phyloP scores from a whole-genome alignment of 2,888 invertebrate genomes.

The Polymixis lichenea region DNA sequence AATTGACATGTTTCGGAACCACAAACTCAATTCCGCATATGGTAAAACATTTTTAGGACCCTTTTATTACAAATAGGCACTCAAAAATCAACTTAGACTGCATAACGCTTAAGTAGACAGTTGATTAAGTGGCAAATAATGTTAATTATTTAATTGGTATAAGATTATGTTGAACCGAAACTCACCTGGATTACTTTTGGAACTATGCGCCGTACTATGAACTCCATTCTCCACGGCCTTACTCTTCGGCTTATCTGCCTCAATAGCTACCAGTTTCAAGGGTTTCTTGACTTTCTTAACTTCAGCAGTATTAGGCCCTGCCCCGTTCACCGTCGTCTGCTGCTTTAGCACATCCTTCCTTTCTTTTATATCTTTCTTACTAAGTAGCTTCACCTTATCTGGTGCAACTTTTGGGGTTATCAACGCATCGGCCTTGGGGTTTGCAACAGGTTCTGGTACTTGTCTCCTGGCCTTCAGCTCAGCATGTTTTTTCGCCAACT shows the following conservation, averaged over 20 bases:
- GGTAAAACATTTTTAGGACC: not conserved
- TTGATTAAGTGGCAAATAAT: too few species aligned
- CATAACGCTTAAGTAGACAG: not conserved
- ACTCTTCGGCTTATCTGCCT: slow-evolving; percentile 78
- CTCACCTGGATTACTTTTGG: slow-evolving; percentile 79
- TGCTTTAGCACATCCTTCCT: slow-evolving; percentile 84
- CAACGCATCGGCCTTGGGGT: slow-evolving; percentile 83
- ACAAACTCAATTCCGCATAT: not conserved
- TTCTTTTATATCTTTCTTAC: slow-evolving; percentile 85
- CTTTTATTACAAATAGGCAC: not conserved
- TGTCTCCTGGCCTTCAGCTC: slow-evolving; percentile 79
- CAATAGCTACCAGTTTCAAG: slow-evolving; percentile 75
- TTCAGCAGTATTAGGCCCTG: slow-evolving; percentile 74
- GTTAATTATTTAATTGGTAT: not conserved
- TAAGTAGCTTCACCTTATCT: slow-evolving; percentile 84
- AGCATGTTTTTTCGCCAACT: slow-evolving; percentile 77
- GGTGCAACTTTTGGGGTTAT: slow-evolving; percentile 81
- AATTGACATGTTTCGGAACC: not conserved
- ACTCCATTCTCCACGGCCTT: slow-evolving; percentile 82
- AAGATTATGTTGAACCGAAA: slow-evolving; percentile 2
- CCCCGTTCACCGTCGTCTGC: slow-evolving; percentile 81
- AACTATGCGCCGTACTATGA: slow-evolving; percentile 73
- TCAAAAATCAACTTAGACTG: not conserved
- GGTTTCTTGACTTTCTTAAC: slow-evolving; percentile 83
- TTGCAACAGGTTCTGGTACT: slow-evolving; percentile 81